phyloP scores from a whole-genome alignment of 2,797 vertebrate species.

The Vultur gryphus region DNA sequence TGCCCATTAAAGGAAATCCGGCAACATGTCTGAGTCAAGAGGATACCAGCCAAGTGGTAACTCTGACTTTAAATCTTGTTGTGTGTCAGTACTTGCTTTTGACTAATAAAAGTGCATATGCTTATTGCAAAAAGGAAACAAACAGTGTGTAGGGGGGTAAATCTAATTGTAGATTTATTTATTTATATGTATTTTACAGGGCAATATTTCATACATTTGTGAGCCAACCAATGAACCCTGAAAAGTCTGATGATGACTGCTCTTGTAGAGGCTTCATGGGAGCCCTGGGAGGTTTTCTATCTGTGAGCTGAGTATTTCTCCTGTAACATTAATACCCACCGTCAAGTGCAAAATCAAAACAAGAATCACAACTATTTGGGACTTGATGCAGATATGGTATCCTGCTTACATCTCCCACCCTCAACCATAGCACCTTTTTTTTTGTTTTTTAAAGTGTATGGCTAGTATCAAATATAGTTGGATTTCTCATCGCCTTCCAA shows the following conservation, averaged over 20 bases:
- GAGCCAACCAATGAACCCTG: background rate
- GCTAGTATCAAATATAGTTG: conserved; percentile 18
- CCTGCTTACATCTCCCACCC: background rate
- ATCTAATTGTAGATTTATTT: background rate
- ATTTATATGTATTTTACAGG: background rate
- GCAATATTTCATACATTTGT: background rate
- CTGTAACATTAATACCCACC: background rate
- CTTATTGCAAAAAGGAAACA: background rate
- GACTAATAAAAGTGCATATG: background rate
- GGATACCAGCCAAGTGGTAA: conserved; percentile 8
- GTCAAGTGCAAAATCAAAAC: background rate
- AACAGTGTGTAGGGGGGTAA: background rate
- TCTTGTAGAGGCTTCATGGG: accelerated
- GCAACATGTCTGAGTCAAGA: background rate
- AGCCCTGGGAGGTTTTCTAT: background rate
- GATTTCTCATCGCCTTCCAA: conserved; percentile 44
- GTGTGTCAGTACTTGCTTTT: background rate
- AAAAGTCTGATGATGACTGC: background rate
- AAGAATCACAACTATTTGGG: background rate
- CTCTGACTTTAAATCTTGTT: background rate
- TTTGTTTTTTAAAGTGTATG: background rate
- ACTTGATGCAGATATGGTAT: background rate
- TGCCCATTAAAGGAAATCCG: conserved; percentile 29
- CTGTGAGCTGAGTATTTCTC: background rate
- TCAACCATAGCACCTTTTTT: background rate